Percentiles rank a stretch among this genome's conserved stretches.
Conservation (phyloP, 2,888 invertebrate genomes). For the Pegoplata infirma region DNA sequence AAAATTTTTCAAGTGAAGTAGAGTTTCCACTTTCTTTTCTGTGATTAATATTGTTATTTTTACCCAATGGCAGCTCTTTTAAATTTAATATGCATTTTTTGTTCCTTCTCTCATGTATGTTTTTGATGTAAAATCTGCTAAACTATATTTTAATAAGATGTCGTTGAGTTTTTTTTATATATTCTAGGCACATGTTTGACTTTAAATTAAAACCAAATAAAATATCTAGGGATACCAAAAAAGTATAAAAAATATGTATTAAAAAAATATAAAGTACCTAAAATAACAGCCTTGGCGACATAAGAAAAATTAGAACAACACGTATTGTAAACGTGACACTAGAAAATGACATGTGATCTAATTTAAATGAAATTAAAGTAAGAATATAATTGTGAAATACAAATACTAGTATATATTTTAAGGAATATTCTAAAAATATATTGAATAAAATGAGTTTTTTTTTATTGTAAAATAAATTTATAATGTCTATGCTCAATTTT, state of each 20-base stretch:
- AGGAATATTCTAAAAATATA: too few relatives aligned
- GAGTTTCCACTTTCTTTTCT: too few relatives aligned
- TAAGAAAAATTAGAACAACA: slow-evolving; percentile 32
- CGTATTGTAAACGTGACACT: slow-evolving; percentile 46
- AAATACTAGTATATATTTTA: neutral
- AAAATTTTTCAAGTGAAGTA: too few relatives aligned
- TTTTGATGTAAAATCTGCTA: neutral
- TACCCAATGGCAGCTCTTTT: neutral
- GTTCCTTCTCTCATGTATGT: neutral
- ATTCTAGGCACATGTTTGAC: slow-evolving; percentile 44
- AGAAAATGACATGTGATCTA: slow-evolving; percentile 32
- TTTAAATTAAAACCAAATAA: slow-evolving; percentile 49
- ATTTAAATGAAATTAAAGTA: slow-evolving; percentile 36
- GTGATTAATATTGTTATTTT: too few relatives aligned
- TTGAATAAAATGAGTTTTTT: too few relatives aligned
- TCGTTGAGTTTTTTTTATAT: too few relatives aligned
- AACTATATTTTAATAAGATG: slow-evolving; percentile 5
- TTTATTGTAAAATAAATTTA: too few relatives aligned
- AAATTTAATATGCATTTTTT: neutral
- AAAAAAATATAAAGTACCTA: neutral
- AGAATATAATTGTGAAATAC: neutral
- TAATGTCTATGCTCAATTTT: too few relatives aligned
- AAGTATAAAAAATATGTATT: too few relatives aligned
- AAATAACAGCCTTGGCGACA: neutral
- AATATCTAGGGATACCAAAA: slow-evolving; percentile 15